Evolutionary conservation across 2,113 vertebrate species (phyloP).

Genomic region (Bostrychus sinensis): DNA sequence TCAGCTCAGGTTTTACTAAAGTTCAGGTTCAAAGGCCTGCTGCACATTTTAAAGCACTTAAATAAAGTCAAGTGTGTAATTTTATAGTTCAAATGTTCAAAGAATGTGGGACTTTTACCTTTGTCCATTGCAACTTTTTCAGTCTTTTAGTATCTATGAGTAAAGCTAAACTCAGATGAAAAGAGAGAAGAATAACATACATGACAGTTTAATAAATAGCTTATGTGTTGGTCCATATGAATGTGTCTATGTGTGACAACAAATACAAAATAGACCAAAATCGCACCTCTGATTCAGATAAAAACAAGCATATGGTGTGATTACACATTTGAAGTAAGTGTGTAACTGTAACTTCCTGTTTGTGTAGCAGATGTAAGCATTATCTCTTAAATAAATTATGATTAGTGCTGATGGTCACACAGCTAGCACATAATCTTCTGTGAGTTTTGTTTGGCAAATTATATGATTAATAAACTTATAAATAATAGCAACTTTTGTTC

Average conservation of each 20-base stretch:
- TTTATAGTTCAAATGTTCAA: conserved; percentile 17
- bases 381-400: not conserved
- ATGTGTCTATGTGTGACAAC: not conserved
- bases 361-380: not conserved
- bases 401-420: not conserved
- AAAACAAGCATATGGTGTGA: conserved; percentile 1
- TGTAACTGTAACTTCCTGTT: not conserved
- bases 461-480: not conserved
- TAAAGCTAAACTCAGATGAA: too few relatives aligned
- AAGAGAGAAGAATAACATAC: not conserved
- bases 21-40: not conserved
- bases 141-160: too few relatives aligned
- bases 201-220: not conserved
- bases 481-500: not conserved
- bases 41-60: conserved; percentile 6
- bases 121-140: not conserved
- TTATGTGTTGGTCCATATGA: not conserved
- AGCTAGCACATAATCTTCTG: not conserved
- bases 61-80: conserved; percentile 15
- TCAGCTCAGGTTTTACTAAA: not conserved
- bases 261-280: conserved; percentile 2
- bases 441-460: conserved; percentile 1
- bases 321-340: not conserved
- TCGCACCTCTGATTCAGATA: not conserved
- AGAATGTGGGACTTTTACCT: not conserved